A percentile compares a stretch with the other conserved stretches of the same genome.
phyloP scores from a whole-genome alignment of 2,888 invertebrate genomes.

The Glaucopsyche alexis region DNA sequence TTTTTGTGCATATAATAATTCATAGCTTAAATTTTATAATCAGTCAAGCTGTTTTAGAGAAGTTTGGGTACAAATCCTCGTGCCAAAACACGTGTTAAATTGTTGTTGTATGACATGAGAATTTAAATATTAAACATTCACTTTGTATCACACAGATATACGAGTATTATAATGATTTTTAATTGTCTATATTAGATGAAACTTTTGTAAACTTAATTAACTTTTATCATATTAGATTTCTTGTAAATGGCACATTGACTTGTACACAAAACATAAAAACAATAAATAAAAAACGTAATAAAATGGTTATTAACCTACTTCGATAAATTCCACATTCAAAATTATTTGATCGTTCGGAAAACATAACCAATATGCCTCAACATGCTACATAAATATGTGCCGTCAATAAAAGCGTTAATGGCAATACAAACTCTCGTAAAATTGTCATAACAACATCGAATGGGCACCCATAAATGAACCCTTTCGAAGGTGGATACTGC shows the following conservation, averaged over 20 bases:
- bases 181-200: too few relatives aligned
- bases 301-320: slow-evolving; percentile 3
- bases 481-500: slow-evolving; percentile 72
- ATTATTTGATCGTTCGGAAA: slow-evolving; percentile 25
- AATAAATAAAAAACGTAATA: neutral
- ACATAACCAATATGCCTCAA: slow-evolving; percentile 44
- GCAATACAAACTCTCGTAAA: slow-evolving; percentile 62
- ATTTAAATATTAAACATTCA: too few relatives aligned
- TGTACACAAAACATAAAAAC: neutral
- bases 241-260: neutral
- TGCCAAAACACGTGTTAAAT: too few relatives aligned
- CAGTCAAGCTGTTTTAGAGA: too few relatives aligned
- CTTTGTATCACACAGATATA: too few relatives aligned
- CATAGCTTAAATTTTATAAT: too few relatives aligned
- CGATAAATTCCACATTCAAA: slow-evolving; percentile 17
- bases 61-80: too few relatives aligned
- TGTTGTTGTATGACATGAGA: too few relatives aligned
- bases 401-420: slow-evolving; percentile 49
- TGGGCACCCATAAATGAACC: slow-evolving; percentile 71
- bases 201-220: too few relatives aligned
- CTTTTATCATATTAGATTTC: neutral
- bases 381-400: slow-evolving; percentile 60
- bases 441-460: slow-evolving; percentile 72
- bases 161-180: too few relatives aligned
- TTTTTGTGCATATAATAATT: too few relatives aligned